Evolutionary conservation across 1,140 invertebrate species (phyloP).

Genomic region (Vanessa atalanta): DNA sequence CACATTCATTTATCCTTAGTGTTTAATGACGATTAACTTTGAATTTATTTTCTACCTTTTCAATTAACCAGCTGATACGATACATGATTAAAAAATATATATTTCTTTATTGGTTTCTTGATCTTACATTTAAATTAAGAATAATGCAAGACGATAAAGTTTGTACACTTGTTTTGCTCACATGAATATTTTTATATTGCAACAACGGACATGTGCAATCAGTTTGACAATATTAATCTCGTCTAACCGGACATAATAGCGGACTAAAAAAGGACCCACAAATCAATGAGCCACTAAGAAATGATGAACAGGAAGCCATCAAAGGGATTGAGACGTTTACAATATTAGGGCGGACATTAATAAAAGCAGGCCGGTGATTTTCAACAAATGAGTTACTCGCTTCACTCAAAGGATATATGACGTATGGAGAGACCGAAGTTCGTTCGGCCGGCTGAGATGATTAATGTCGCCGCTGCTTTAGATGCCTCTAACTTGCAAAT

Average conservation of each 20-base stretch:
- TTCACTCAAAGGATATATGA: conserved; percentile 63
- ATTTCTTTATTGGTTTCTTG: neutral
- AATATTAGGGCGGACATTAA: conserved; percentile 65
- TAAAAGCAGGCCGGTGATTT: conserved; percentile 62
- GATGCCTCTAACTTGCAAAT: conserved; percentile 35
- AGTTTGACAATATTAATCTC: conserved; percentile 66
- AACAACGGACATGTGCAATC: conserved; percentile 53
- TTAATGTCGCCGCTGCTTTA: conserved; percentile 59
- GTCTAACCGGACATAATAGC: conserved; percentile 52
- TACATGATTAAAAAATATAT: neutral
- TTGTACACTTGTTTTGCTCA: neutral
- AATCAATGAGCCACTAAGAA: conserved; percentile 53
- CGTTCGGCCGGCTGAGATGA: conserved; percentile 59
- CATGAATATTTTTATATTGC: conserved; percentile 50
- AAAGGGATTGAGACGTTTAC: conserved; percentile 74
- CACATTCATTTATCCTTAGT: conserved; percentile 10
- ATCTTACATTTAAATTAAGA: neutral
- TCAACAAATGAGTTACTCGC: conserved; percentile 67
- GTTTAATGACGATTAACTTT: conserved; percentile 55
- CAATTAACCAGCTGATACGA: conserved; percentile 40
- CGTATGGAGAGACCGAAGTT: conserved; percentile 53
- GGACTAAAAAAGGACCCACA: conserved; percentile 50
- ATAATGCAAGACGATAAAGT: neutral
- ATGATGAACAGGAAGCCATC: conserved; percentile 69
- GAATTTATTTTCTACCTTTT: conserved; percentile 52